Base-by-base conservation (phyloP, 2,888 invertebrate species). In the Pristionchus arcanus region DNA sequence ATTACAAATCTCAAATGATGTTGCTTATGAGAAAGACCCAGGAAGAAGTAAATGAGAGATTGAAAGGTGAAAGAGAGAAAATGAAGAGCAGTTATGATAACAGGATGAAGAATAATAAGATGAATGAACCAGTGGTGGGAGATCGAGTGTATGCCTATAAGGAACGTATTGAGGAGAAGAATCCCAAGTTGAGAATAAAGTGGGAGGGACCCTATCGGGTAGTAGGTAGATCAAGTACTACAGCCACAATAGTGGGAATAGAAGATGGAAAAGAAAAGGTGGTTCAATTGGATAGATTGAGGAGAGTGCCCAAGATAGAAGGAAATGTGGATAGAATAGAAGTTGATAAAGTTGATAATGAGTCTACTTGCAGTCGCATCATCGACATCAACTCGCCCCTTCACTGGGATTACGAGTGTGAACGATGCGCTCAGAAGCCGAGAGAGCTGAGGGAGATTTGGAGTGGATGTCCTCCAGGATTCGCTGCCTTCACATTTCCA, bases 171-270 rank as follows among this genome's bases (percentile, higher is more conserved):
- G 37, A 37, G 5, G 74, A 74, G 19, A 37, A 37, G 37, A 74
- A 74, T 21, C 28, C 74, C 34, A 74, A 74, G 37, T 37, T 74
- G 74, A 74, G 74, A n/a, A 63, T 63, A 63, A 55, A 19, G 55
- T 55, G 55, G 55, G 19, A 13, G 13, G 55, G 19, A 16, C 55
- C 55, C 2, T 55, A 11, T 55, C 5, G 55, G 13, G 55, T 19
- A 2, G 15, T 55, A 9, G 55, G 55, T 55, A n/a, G n/a, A 55
- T 55, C 19, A 19, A 55, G 19, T 55, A 55, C 55, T 13, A 55
- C 55, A 13, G 55, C 55, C 13, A 16, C 19, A 19, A 55, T 55
- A 16, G 55, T 16, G 13, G 55, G 55, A 55, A 55, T 55, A 2
- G 55, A 19, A 13, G 13, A 55, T 55, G 13, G 55, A 55, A 13